These are phyloP conservation scores for Engraulis encrasicolus DNA, from an alignment of 2,113 vertebrate genomes.

Conservation along the genomic window DNA sequence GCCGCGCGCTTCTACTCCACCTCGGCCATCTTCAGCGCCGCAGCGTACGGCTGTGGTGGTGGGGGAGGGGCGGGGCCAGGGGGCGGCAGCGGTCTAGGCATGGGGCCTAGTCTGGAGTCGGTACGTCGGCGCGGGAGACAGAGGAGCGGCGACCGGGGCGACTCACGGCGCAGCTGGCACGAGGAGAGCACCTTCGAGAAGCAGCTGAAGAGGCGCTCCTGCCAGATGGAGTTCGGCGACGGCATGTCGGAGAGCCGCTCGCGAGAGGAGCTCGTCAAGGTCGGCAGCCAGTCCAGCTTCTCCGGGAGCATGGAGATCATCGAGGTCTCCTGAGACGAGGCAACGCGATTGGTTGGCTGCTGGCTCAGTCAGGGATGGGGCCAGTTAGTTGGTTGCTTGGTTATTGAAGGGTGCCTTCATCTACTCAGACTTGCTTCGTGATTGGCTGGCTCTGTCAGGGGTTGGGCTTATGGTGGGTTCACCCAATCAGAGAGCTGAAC, in stretches of 20 bases:
- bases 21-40: conserved; percentile 77
- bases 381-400: too few relatives aligned
- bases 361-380: not conserved
- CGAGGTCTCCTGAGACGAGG: conserved; percentile 86
- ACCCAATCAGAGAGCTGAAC: not conserved
- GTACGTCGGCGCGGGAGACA: conserved; percentile 80
- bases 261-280: conserved; percentile 84
- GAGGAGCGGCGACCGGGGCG: conserved; percentile 76
- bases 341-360: not conserved
- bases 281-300: conserved; percentile 88
- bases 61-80: conserved; percentile 32
- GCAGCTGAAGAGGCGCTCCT: conserved; percentile 93
- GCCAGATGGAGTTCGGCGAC: conserved; percentile 96
- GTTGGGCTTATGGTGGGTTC: too few relatives aligned
- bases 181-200: conserved; percentile 97
- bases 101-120: conserved; percentile 71
- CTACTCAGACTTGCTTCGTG: not conserved
- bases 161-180: conserved; percentile 93
- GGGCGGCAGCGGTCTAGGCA: conserved; percentile 80
- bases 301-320: conserved; percentile 97
- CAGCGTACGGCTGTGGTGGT: not conserved
- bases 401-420: not conserved
- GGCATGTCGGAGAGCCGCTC: conserved; percentile 80
- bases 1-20: conserved; percentile 85
- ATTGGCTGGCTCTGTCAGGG: too few relatives aligned